phyloP scores from a whole-genome alignment of 1,140 invertebrate species.

The Caerostris darwini region DNA sequence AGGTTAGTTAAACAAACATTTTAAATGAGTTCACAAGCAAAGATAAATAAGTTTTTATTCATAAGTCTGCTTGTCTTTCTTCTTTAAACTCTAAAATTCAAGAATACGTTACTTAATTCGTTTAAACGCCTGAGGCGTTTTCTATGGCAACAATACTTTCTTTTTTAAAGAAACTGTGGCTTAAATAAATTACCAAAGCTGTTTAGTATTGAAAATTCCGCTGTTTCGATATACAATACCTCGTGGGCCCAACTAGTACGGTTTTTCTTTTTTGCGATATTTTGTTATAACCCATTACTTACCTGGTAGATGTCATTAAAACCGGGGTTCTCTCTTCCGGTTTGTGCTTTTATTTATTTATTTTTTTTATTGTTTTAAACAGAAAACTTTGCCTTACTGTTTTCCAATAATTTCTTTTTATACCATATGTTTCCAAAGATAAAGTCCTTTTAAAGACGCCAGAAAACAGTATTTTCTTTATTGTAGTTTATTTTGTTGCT shows the following conservation, averaged over 20 bases:
- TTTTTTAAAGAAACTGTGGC: background rate
- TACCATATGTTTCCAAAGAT: constrained; percentile 6
- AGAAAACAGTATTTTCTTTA: background rate
- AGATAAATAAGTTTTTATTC: background rate
- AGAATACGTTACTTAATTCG: background rate
- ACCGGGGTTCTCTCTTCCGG: constrained; percentile 11
- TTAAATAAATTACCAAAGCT: background rate
- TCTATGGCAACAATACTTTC: background rate
- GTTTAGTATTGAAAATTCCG: background rate
- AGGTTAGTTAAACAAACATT: too few relatives aligned
- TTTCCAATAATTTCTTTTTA: constrained; percentile 34
- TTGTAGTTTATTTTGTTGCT: background rate
- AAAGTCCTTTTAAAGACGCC: background rate
- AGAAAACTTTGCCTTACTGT: background rate
- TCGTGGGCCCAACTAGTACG: background rate
- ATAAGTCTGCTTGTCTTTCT: background rate
- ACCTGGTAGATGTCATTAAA: constrained; percentile 35
- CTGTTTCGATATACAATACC: background rate
- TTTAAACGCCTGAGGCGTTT: background rate
- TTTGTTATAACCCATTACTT: constrained; percentile 23
- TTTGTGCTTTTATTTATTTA: background rate
- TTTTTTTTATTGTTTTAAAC: background rate
- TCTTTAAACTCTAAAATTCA: background rate
- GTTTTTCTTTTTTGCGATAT: constrained; percentile 15
- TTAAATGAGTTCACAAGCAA: too few relatives aligned